These are phyloP conservation scores for Mactromeris polynyma DNA, from an alignment of 2,888 invertebrate genomes.

Conservation along the genomic window DNA sequence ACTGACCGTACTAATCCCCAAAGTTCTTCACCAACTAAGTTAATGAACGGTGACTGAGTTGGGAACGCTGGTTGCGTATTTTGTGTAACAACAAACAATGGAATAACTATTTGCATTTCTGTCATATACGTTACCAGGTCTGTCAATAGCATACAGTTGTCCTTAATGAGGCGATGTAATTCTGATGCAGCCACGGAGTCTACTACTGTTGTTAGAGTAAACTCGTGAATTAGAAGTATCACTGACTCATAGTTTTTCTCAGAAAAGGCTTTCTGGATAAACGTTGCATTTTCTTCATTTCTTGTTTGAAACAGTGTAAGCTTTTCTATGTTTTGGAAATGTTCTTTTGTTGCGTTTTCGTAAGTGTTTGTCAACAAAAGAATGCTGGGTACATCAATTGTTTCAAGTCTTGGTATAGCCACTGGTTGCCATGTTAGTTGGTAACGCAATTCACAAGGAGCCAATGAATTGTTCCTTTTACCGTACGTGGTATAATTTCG, in stretches of 20 bases:
- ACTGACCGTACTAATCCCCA: slow-evolving; percentile 42
- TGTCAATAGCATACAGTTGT: too few relatives aligned
- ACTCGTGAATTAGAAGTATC: too few relatives aligned
- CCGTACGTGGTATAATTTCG: slow-evolving; percentile 41
- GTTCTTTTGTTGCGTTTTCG: background rate
- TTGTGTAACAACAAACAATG: too few relatives aligned
- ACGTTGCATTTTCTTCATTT: background rate
- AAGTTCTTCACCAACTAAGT: too few relatives aligned
- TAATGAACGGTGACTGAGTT: background rate
- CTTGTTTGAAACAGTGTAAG: background rate
- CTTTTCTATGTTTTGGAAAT: background rate
- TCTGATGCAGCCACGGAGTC: background rate
- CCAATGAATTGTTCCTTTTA: slow-evolving; percentile 18
- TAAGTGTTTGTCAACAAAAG: slow-evolving; percentile 9
- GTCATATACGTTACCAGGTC: too few relatives aligned
- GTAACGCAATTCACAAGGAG: slow-evolving; percentile 40
- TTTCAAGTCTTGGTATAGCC: background rate
- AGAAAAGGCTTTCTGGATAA: background rate
- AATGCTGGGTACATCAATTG: background rate
- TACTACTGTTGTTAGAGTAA: too few relatives aligned
- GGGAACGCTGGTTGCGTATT: background rate
- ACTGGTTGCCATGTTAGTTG: slow-evolving; percentile 25
- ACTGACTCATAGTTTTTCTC: too few relatives aligned
- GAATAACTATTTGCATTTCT: too few relatives aligned
- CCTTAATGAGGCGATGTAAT: background rate